A percentile compares a stretch with the other conserved stretches of the same genome.
Conservation (phyloP, 2,888 invertebrate species). For the Eupithecia tripunctaria region DNA sequence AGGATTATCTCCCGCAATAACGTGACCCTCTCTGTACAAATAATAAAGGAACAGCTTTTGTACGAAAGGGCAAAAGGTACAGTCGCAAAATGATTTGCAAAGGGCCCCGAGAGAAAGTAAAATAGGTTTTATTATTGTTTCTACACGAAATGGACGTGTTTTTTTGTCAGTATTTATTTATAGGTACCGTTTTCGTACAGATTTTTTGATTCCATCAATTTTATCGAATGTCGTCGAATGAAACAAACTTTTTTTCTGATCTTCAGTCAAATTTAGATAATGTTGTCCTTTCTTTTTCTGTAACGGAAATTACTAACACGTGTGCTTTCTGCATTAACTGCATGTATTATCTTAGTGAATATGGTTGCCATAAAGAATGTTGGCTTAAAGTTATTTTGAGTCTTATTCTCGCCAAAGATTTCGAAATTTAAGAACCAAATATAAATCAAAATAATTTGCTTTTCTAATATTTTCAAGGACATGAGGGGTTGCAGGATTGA, state of each 20-base stretch:
- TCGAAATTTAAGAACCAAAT: neutral
- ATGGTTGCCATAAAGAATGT: conserved; percentile 5
- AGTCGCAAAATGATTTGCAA: conserved; percentile 16
- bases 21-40: conserved; percentile 68
- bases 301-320: conserved; percentile 4
- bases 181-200: neutral
- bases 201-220: neutral
- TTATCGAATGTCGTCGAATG: neutral
- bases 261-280: neutral
- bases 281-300: neutral
- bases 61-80: conserved; percentile 18
- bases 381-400: neutral
- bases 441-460: neutral
- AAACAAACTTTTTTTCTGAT: neutral
- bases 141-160: neutral
- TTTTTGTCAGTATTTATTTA: neutral
- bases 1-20: conserved; percentile 83
- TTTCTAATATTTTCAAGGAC: neutral
- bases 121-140: conserved; percentile 5
- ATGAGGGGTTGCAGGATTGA: neutral
- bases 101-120: conserved; percentile 7
- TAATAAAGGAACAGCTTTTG: conserved; percentile 22
- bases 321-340: conserved; percentile 4
- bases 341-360: neutral
- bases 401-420: neutral